Conservation (phyloP, 2,113 vertebrate species). For the Epinephelus lanceolatus region DNA sequence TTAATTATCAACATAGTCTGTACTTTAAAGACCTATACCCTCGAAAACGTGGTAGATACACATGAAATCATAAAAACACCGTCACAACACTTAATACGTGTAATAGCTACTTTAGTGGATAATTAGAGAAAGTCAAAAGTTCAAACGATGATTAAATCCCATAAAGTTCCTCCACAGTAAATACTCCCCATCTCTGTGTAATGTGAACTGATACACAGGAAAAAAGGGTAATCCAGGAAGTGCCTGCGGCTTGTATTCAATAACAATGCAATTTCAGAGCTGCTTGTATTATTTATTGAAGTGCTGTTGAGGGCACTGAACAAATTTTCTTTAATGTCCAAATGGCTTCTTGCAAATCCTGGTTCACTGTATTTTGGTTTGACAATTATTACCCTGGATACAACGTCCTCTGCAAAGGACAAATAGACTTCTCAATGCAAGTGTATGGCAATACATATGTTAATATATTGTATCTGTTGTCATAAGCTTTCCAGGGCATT, state of each 20-base stretch:
- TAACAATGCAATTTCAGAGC: conserved; percentile 59
- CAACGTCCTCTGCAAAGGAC: conserved; percentile 47
- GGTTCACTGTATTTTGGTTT: conserved; percentile 29
- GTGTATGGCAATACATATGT: conserved; percentile 34
- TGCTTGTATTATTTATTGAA: conserved; percentile 67
- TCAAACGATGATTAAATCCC: conserved; percentile 50
- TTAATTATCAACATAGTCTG: not conserved
- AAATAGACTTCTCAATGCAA: conserved; percentile 39
- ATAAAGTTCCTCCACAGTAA: conserved; percentile 28
- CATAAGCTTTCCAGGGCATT: conserved; percentile 35
- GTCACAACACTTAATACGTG: not conserved
- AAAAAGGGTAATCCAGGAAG: conserved; percentile 38
- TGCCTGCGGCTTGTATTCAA: conserved; percentile 41
- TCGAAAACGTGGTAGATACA: not conserved
- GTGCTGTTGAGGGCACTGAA: conserved; percentile 51
- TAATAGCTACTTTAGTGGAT: conserved; percentile 37
- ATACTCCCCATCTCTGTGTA: conserved; percentile 26
- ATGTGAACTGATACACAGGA: conserved; percentile 25
- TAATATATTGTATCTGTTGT: conserved; percentile 47
- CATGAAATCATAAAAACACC: conserved; percentile 18
- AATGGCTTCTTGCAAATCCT: conserved; percentile 50
- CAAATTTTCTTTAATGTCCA: conserved; percentile 60
- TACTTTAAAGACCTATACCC: not conserved
- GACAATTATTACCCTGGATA: conserved; percentile 53
- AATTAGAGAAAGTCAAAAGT: conserved; percentile 52